Base-by-base conservation (phyloP, 2,888 invertebrate species). In the Drosophila cracens region DNA sequence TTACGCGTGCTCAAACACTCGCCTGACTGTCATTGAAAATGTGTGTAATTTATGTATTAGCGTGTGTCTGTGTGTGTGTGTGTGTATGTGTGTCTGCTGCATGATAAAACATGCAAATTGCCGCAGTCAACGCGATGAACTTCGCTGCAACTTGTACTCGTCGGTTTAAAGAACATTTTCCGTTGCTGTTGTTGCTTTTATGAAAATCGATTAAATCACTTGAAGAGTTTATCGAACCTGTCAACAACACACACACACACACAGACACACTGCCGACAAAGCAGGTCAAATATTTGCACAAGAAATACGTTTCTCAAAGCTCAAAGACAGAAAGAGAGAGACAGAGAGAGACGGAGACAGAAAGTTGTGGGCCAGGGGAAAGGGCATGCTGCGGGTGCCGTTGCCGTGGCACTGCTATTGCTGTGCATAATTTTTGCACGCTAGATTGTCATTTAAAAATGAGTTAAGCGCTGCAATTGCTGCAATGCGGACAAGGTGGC, bases 381-480 rank as follows among this genome's bases (percentile, higher is more conserved):
- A 21, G 21, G 13, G 7, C 46, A 46, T 46, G 43, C 43, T 43
- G 38, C n/a, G 38, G n/a, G 38, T 38, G n/a, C 8, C 40, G 18
- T 16, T 7, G 13, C 34, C 51, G 43, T 52, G 21, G 38, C 43
- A 21, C 43, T 52, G 61, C 60, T 43, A 16, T 54, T 58, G 48
- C 51, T 57, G 69, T 81, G 82, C 83, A 89, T 89, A 85, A 82
- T 78, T 87, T 86, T 65, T 79, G 90, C 91, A 91, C 92, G 91
- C 91, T 85, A 92, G 90, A 90, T 89, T 92, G 91, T 91, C 91
- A 90, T 91, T 92, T 92, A 84, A 85, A 90, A 90, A 91, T 87
- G 87, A 91, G 88, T 92, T 92, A 91, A 90, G 84, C 79, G 78
- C 70, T 58, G 78, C 81, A 75, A 87, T 70, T 84, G 86, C 85